Conservation (phyloP, 2,888 invertebrate species). For the Buathra laborator region DNA sequence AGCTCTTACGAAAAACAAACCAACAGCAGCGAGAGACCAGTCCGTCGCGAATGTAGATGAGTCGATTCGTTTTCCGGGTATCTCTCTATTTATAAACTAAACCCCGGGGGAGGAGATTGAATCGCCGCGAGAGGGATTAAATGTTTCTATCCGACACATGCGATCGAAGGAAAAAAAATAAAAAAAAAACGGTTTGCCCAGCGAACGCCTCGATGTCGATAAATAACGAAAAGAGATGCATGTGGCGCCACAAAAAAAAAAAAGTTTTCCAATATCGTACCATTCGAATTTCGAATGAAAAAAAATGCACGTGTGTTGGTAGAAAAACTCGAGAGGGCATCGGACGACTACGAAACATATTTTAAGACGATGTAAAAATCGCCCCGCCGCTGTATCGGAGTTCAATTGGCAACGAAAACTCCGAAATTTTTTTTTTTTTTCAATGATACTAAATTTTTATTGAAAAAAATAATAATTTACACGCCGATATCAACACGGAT, state of each 20-base stretch:
- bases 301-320: not conserved
- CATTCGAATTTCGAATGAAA: not conserved
- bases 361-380: no score
- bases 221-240: not conserved
- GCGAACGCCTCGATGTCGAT: not conserved
- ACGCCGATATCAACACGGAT: no score
- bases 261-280: constrained; percentile 17
- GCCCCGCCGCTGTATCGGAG: not conserved
- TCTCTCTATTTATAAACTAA: constrained; percentile 50
- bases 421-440: not conserved
- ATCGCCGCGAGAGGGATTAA: constrained; percentile 26
- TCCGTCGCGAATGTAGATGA: constrained; percentile 32
- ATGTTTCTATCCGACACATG: constrained; percentile 28
- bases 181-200: not conserved
- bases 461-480: no score
- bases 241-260: not conserved
- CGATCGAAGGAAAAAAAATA: not conserved
- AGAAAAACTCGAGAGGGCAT: no score
- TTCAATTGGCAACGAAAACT: not conserved
- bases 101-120: constrained; percentile 13
- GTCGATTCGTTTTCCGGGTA: constrained; percentile 52
- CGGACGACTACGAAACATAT: no score
- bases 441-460: no score
- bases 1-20: constrained; percentile 11
- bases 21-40: not conserved